These are phyloP conservation scores for Eupithecia subfuscata DNA, from an alignment of 2,888 invertebrate genomes.

Conservation along the genomic window DNA sequence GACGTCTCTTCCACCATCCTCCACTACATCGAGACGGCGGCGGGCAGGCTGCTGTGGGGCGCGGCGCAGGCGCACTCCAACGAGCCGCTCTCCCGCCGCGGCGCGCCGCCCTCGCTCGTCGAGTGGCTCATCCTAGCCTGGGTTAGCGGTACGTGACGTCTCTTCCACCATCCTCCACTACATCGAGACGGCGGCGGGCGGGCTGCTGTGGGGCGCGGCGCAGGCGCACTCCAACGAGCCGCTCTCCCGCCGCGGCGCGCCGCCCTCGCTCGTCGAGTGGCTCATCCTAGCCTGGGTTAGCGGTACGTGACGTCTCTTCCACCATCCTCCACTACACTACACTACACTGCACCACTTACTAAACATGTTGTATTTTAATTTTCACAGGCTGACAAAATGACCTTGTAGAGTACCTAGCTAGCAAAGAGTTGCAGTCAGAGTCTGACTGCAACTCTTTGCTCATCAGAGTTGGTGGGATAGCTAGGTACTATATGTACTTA, in stretches of 20 bases:
- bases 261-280: slow-evolving; percentile 97
- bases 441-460: too few relatives aligned
- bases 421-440: too few relatives aligned
- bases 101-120: slow-evolving; percentile 95
- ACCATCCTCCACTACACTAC: background rate
- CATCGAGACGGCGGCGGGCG: too few relatives aligned
- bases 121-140: slow-evolving; percentile 98
- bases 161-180: background rate
- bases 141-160: slow-evolving; percentile 91
- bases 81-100: slow-evolving; percentile 89
- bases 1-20: background rate
- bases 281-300: slow-evolving; percentile 97
- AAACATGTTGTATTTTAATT: too few relatives aligned
- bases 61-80: slow-evolving; percentile 64
- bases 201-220: too few relatives aligned
- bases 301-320: slow-evolving; percentile 83
- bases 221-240: too few relatives aligned
- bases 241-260: too few relatives aligned
- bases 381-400: too few relatives aligned
- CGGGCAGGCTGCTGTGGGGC: slow-evolving; percentile 88
- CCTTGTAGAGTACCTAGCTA: too few relatives aligned
- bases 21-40: slow-evolving; percentile 89
- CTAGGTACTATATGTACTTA: too few relatives aligned
- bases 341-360: too few relatives aligned
- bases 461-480: too few relatives aligned